Evolutionary conservation across 2,888 invertebrate genomes (phyloP), one percentile per base, ranked within the genome.

Genomic region (Polydrusus pterygomalis): DNA sequence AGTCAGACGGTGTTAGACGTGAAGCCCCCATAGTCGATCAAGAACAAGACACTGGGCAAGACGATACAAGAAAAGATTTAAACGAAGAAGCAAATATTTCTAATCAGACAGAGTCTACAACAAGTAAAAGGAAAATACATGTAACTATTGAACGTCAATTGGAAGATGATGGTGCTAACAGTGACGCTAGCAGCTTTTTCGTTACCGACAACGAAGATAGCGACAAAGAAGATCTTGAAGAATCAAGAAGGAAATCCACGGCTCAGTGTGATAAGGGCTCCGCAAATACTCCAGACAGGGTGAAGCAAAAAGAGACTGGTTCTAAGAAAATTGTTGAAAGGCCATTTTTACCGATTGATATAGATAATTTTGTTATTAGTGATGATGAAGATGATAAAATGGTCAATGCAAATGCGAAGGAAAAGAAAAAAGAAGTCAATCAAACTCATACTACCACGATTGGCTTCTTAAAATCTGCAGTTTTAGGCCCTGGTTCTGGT

Each of bases 151-250:
- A 20, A 20, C 18, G 51, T 8, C 18, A 51, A 2, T 3, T 20
- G 9, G 54, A 54, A n/a, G 25, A 54, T 11, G 25, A 54, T 13
- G 25, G 11, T 7, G 30, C 25, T 11, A 25, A 54, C 1, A 54
- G 54, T n/a, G 30, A 54, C 11, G 54, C 6, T 25, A 54, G 54
- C 20, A 54, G 54, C 54, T n/a, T 54, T 54, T 54, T 54, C n/a
- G 54, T 54, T 30, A 54, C 54, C 7, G 54, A 54, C 13, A 30
- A 54, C 20, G 54, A 54, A n/a, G 54, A 54, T 8, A 54, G 30
- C 30, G 54, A 13, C 25, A 54, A n/a, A 54, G 54, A 54, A 1
- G 54, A 54, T 30, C 5, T 6, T n/a, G 30, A 30, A n/a, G n/a
- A 25, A 49, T n/a, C 18, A 18, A 6, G 17, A 49, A 49, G 0